Base-by-base conservation (phyloP, 2,888 invertebrate species). In the Dryadula phaetusa region DNA sequence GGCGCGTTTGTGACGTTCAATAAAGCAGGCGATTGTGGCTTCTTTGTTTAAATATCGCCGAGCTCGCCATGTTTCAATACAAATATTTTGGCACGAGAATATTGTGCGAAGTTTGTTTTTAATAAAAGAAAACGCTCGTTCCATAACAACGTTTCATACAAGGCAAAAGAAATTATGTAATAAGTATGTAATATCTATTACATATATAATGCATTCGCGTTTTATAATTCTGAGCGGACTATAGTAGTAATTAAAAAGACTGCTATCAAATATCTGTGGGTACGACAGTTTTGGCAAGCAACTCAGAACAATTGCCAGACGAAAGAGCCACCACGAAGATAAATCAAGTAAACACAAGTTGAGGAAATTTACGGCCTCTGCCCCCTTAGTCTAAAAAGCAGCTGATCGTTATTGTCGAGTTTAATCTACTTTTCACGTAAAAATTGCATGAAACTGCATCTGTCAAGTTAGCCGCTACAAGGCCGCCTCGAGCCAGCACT, bases 1-100 rank as follows among this genome's bases (percentile, higher is more conserved):
- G 20, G 28, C 28, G 28, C 28, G 58, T 14, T 32, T 60, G 60
- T 42, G 16, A 44, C 25, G 16, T 25, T 28, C 44, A 60, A 44
- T 60, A 60, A 44, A 44, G 28, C 40, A 8, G 28, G 28, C 18
- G 60, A 60, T 44, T 60, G 42, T 18, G 60, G 60, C 25, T 16
- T 60, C 44, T 58, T 28, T 42, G 58, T 58, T 58, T 28, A 25
- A 58, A 25, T 44, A 58, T 16, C 25, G 28, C 18, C 4, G 42
- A 44, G 16, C 16, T 60, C 40, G 7, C 37, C 8, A 44, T 60
- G 28, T 60, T 60, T 3, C 16, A 8, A 44, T 58, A 58, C 42
- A 58, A 58, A 58, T 44, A 44, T 60, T 60, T 28, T 44, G 12
- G 7, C 7, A 12, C 12, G 3, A 60, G 2, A 44, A 18, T 60